A percentile compares a stretch with the other conserved stretches of the same genome.
phyloP scores from a whole-genome alignment of 1,140 invertebrate genomes.

The Bombus breviceps region DNA sequence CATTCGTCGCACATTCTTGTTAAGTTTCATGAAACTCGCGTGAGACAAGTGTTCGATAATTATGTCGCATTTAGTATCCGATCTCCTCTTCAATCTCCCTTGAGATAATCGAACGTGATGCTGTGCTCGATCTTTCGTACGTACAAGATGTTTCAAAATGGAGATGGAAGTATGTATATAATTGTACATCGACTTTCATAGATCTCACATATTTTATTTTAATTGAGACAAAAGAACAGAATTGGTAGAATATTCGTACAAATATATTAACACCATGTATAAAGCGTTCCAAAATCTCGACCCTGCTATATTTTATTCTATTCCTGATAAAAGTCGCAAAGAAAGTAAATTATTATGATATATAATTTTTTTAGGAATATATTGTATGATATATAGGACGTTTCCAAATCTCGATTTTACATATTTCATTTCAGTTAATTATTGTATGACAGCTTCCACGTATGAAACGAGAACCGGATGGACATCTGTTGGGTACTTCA shows the following conservation, averaged over 20 bases:
- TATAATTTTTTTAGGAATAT: background rate
- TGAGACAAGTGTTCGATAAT: background rate
- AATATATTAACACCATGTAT: background rate
- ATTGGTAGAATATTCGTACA: background rate
- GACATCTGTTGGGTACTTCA: background rate
- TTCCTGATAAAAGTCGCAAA: background rate
- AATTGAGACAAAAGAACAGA: too few species aligned
- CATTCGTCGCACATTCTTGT: background rate
- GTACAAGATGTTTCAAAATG: background rate
- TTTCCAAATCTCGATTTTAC: too few species aligned
- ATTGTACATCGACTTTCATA: too few species aligned
- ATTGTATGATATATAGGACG: background rate
- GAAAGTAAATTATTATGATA: too few species aligned
- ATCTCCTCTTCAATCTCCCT: background rate
- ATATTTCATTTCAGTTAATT: background rate
- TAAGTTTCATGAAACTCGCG: conserved; percentile 9
- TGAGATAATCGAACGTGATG: background rate
- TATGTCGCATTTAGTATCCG: too few species aligned
- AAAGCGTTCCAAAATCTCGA: background rate
- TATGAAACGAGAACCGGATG: too few species aligned
- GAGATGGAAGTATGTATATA: too few species aligned
- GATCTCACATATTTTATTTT: too few species aligned
- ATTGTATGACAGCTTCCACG: background rate
- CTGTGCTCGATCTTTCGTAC: background rate
- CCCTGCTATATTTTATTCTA: background rate